Evolutionary conservation across 1,140 invertebrate species (phyloP).

Genomic region (Ostrea denselamellosa): DNA sequence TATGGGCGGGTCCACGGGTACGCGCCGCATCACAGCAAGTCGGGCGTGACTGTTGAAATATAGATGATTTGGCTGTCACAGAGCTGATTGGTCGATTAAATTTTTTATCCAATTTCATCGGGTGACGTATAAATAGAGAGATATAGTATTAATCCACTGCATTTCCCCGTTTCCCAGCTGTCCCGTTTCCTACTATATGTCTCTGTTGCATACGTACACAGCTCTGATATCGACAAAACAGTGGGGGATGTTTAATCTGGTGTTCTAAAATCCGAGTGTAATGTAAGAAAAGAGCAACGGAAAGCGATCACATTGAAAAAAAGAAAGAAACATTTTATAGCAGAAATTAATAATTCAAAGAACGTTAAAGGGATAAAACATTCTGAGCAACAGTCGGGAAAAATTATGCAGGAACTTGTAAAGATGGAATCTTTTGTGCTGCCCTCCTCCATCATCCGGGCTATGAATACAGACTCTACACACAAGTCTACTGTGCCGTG

Average conservation of each 20-base stretch:
- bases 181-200: background rate
- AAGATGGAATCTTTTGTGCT: background rate
- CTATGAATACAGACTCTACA: background rate
- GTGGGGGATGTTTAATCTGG: background rate
- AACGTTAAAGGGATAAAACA: background rate
- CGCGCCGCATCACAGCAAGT: background rate
- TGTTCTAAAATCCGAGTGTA: background rate
- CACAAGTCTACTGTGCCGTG: background rate
- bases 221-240: background rate
- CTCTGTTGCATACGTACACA: background rate
- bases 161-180: background rate
- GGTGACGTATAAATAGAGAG: constrained; percentile 6
- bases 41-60: constrained; percentile 3
- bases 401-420: constrained; percentile 16
- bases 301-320: background rate
- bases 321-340: background rate
- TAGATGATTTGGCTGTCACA: background rate
- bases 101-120: background rate
- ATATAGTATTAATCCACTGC: constrained; percentile 11
- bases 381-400: background rate
- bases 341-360: background rate
- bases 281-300: background rate
- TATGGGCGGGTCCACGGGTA: constrained; percentile 10
- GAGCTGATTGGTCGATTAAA: constrained; percentile 30
- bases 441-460: background rate